Conservation (phyloP, 37 sponge, comb jelly and placozoan species). For the Agelas oroides region DNA sequence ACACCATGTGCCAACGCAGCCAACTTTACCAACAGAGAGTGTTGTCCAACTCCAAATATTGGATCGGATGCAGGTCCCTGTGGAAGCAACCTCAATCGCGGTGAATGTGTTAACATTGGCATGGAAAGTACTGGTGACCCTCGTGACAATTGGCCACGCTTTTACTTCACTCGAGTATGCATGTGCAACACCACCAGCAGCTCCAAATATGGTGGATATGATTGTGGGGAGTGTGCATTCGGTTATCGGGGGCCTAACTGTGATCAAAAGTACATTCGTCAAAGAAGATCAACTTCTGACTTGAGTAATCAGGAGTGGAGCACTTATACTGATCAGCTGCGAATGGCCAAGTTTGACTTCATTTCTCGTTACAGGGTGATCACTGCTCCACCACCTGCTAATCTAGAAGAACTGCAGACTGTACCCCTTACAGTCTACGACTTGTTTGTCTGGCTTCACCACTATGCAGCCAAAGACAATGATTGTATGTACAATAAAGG, state of each 20-base stretch:
- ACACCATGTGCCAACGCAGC: constrained; percentile 3
- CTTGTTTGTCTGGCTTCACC: constrained; percentile 12
- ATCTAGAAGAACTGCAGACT: background rate
- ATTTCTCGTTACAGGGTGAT: background rate
- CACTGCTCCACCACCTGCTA: background rate
- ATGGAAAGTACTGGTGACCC: background rate
- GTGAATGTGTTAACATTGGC: too few relatives aligned
- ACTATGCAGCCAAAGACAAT: background rate
- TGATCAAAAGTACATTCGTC: background rate
- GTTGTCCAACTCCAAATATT: background rate
- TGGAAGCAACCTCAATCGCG: too few relatives aligned
- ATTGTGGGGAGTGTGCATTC: constrained; percentile 1
- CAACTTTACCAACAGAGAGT: background rate
- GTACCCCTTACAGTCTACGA: background rate
- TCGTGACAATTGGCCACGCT: background rate
- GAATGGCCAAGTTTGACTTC: background rate
- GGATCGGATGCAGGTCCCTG: background rate
- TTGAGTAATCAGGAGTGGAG: background rate
- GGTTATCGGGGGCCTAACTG: background rate
- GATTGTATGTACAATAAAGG: too few relatives aligned
- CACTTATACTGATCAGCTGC: background rate
- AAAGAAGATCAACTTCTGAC: background rate
- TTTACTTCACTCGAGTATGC: background rate
- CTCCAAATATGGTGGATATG: constrained; percentile 16
- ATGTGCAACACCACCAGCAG: background rate